Evolutionary conservation across 2,888 invertebrate species (phyloP), one percentile per base, ranked within the genome.

Genomic region (Drosophila atripex): DNA sequence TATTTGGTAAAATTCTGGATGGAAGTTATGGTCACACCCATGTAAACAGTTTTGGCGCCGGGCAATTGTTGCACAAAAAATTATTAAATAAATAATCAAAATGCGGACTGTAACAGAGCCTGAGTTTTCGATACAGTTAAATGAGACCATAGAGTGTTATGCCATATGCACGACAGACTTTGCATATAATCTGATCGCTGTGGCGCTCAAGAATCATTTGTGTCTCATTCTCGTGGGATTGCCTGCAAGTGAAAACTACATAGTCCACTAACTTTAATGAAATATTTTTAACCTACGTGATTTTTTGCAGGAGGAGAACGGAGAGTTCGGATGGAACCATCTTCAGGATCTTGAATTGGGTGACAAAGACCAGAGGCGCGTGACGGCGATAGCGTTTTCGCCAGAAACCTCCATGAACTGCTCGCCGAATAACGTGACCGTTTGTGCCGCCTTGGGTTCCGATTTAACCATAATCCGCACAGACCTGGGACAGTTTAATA

Each of bases 91-190:
- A n/a, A 1, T 0, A 21, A 8, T 2, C n/a, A 72, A 63, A 39
- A 90, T 91, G 91, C 84, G 80, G 57, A 69, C 75, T 12, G 55
- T 72, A 2, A 76, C 80, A 2, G 78, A 90, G 52, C 92, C 93
- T 9, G 89, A 91, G 4, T 93, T 92, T 70, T 90, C 91, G 39
- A 90, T 94, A 23, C 90, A 92, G 73, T 92, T 94, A 57, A 85
- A 92, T 51, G 93, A 93, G 18, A 92, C 93, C 88, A 93, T 94
- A 46, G 91, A 92, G 46, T 92, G 91, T 63, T 93, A 94, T 23
- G 93, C 94, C 84, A 93, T 94, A 69, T 95, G 94, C 14, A 93
- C 93, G 1, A 94, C 92, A 76, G 94, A 94, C 86, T 94, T 94
- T 93, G 94, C 94, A 1, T 93, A 93, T 76, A 93, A 94, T 89